These are phyloP conservation scores for Myrmecophaga tridactyla DNA, from an alignment of 2,113 vertebrate genomes.

Conservation along the genomic window DNA sequence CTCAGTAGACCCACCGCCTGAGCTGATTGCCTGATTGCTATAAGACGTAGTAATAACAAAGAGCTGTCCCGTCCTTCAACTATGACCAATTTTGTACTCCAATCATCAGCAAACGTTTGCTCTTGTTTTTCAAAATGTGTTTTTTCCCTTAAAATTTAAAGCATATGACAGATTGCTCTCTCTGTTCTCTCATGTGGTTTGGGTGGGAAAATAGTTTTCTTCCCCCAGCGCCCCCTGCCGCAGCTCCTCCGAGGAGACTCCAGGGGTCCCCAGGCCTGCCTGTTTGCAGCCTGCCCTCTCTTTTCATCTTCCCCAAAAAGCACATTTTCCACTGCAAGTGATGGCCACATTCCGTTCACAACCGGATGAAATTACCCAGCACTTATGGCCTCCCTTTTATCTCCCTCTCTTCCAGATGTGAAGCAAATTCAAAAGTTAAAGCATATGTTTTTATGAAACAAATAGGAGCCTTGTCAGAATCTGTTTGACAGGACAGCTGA, in stretches of 20 bases:
- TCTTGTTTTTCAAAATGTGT: not conserved
- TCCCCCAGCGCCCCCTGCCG: rapidly evolving
- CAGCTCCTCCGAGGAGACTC: rapidly evolving
- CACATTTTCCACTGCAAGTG: not conserved
- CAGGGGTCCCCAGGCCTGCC: not conserved
- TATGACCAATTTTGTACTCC: not conserved
- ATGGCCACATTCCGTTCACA: slow-evolving; percentile 17
- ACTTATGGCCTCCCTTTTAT: slow-evolving; percentile 41
- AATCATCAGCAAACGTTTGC: not conserved
- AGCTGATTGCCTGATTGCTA: not conserved
- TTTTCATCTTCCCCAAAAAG: slow-evolving; percentile 48
- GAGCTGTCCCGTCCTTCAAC: not conserved
- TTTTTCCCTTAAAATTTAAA: not conserved
- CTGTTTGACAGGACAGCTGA: not conserved
- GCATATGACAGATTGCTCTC: not conserved
- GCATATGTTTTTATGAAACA: not conserved
- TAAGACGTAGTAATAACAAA: not conserved
- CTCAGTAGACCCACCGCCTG: not conserved
- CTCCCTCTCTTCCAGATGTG: slow-evolving; percentile 17
- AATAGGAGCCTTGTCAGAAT: not conserved
- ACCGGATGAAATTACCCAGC: not conserved
- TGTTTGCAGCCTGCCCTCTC: not conserved
- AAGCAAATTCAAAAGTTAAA: slow-evolving; percentile 47
- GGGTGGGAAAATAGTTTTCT: not conserved
- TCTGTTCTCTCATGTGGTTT: not conserved